phyloP scores from a whole-genome alignment of 2,797 vertebrate species.

The Chelon labrosus region DNA sequence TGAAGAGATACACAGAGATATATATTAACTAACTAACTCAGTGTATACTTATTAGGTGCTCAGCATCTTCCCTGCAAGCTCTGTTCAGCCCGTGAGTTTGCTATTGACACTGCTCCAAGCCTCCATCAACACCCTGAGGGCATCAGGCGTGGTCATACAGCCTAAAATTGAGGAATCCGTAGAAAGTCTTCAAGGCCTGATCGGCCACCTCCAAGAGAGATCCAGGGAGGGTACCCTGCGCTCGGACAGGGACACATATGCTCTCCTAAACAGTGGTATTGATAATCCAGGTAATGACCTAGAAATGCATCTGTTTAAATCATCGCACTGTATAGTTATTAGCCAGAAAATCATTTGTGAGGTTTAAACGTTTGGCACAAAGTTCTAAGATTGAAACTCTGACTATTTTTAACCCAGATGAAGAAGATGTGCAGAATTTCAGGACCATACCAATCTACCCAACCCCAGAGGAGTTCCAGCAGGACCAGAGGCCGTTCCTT shows the following conservation, averaged over 20 bases:
- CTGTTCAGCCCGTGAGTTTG: conserved; percentile 84
- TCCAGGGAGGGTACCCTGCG: conserved; percentile 88
- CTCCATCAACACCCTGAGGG: conserved; percentile 85
- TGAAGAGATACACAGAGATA: neutral
- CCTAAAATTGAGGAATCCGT: conserved; percentile 83
- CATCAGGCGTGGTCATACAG: conserved; percentile 84
- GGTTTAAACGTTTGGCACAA: neutral
- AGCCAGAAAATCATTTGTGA: neutral
- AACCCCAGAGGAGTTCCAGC: conserved; percentile 87
- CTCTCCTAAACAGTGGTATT: conserved; percentile 71
- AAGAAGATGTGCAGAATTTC: conserved; percentile 78
- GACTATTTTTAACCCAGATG: conserved; percentile 42
- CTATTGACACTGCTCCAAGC: conserved; percentile 84
- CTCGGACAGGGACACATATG: conserved; percentile 81
- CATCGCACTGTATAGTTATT: neutral
- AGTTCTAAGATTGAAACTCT: neutral
- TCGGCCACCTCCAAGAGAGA: conserved; percentile 88
- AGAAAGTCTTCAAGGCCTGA: conserved; percentile 81
- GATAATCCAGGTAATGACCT: conserved; percentile 63
- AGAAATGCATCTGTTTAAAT: neutral
- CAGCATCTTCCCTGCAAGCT: conserved; percentile 90
- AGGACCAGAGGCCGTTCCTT: conserved; percentile 87
- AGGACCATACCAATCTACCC: conserved; percentile 90
- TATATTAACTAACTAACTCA: neutral
- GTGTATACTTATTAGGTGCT: conserved; percentile 74